Evolutionary conservation across 2,888 invertebrate species (phyloP).

Genomic region (Nymphalis polychloros): DNA sequence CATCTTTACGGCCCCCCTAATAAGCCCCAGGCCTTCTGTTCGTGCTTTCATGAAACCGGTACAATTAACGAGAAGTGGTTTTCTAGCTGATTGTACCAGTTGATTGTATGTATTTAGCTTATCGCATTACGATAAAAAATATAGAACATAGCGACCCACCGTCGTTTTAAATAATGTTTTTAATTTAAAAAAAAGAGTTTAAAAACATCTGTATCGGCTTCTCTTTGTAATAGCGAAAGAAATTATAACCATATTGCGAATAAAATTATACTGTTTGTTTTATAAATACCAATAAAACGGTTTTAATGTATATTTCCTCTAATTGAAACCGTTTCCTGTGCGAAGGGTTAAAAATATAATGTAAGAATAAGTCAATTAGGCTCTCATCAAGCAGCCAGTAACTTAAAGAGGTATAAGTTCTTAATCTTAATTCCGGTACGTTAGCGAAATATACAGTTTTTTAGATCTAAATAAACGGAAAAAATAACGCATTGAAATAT

Average conservation of each 20-base stretch:
- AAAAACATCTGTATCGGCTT: not conserved
- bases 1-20: conserved; percentile 55
- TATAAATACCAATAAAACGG: not conserved
- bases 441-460: too few relatives aligned
- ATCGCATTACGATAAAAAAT: not conserved
- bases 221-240: not conserved
- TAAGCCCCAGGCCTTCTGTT: conserved; percentile 45
- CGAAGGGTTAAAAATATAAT: not conserved
- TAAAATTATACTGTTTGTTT: not conserved
- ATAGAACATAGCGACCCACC: not conserved
- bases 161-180: not conserved
- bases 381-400: too few relatives aligned
- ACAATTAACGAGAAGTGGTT: conserved; percentile 31
- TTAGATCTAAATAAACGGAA: too few relatives aligned
- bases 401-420: too few relatives aligned
- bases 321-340: not conserved
- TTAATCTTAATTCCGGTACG: too few relatives aligned
- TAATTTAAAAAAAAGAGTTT: not conserved
- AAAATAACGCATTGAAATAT: too few relatives aligned
- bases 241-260: not conserved
- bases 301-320: not conserved
- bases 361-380: too few relatives aligned
- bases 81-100: conserved; percentile 13
- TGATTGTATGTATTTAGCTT: not conserved
- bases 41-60: conserved; percentile 29